Evolutionary conservation across 2,888 invertebrate genomes (phyloP).

Genomic region (Phortica magna): DNA sequence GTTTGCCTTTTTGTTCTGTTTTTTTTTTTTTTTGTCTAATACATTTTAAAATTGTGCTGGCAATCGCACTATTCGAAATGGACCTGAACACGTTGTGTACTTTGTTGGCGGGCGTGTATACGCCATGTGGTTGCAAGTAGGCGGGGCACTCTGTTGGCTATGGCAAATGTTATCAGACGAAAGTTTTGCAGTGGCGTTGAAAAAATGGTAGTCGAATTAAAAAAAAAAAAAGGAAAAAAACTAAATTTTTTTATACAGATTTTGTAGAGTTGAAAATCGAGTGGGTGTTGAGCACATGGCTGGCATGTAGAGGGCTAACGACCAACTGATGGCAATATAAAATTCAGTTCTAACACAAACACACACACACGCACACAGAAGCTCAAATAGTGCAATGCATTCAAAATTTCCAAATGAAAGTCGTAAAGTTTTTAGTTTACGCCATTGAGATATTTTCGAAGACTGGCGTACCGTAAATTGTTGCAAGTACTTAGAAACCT

Average conservation of each 20-base stretch:
- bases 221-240: not conserved
- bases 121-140: not conserved
- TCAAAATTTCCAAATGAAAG: too few relatives aligned
- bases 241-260: too few relatives aligned
- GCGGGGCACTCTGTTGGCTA: not conserved
- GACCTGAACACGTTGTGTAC: not conserved
- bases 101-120: not conserved
- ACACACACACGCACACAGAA: not conserved
- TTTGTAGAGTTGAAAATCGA: too few relatives aligned
- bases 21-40: conserved; percentile 44
- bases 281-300: too few relatives aligned
- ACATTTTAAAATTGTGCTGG: conserved; percentile 37
- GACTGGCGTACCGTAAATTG: too few relatives aligned
- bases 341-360: too few relatives aligned
- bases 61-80: conserved; percentile 38
- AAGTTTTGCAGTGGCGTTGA: not conserved
- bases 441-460: too few relatives aligned
- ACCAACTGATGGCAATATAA: too few relatives aligned
- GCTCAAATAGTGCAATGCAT: not conserved
- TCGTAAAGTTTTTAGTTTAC: too few relatives aligned
- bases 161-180: not conserved
- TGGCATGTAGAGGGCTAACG: too few relatives aligned
- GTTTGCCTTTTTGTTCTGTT: not conserved
- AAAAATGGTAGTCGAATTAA: not conserved
- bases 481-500: too few relatives aligned